These are phyloP conservation scores for Hyles euphorbiae DNA, from an alignment of 1,140 invertebrate species.

Conservation along the genomic window DNA sequence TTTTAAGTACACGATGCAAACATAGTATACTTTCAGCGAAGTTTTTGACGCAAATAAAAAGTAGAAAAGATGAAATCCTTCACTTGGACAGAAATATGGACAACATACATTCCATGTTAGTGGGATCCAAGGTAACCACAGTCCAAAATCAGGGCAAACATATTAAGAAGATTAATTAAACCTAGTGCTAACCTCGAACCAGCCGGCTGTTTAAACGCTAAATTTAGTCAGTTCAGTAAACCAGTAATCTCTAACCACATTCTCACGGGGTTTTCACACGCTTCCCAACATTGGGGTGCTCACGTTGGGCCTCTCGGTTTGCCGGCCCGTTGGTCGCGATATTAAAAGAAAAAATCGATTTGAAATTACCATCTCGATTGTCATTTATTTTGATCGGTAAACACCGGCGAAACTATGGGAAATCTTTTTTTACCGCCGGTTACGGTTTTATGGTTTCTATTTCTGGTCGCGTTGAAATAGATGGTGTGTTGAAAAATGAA, in stretches of 20 bases:
- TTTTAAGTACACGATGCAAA: no score
- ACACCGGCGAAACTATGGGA: constrained; percentile 17
- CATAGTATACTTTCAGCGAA: no score
- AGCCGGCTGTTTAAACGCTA: neutral
- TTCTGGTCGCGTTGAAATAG: no score
- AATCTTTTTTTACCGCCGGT: constrained; percentile 9
- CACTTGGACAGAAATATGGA: no score
- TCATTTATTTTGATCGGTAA: constrained; percentile 17
- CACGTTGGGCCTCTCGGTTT: constrained; percentile 50
- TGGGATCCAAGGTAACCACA: no score
- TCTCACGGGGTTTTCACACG: constrained; percentile 61
- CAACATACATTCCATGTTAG: no score
- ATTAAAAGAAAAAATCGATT: constrained; percentile 26
- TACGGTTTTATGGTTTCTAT: neutral
- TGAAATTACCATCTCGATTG: constrained; percentile 18
- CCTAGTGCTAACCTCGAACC: no score
- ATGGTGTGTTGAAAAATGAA: no score
- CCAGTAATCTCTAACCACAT: constrained; percentile 37
- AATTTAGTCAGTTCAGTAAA: neutral
- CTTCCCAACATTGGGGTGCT: constrained; percentile 28
- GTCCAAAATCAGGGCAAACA: no score
- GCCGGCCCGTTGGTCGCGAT: constrained; percentile 49
- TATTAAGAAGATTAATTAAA: no score
- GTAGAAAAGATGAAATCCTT: no score
- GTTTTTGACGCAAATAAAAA: no score